These are phyloP conservation scores for Acrossocheilus wenchowensis DNA, from an alignment of 2,797 vertebrate genomes.

Conservation along the genomic window DNA sequence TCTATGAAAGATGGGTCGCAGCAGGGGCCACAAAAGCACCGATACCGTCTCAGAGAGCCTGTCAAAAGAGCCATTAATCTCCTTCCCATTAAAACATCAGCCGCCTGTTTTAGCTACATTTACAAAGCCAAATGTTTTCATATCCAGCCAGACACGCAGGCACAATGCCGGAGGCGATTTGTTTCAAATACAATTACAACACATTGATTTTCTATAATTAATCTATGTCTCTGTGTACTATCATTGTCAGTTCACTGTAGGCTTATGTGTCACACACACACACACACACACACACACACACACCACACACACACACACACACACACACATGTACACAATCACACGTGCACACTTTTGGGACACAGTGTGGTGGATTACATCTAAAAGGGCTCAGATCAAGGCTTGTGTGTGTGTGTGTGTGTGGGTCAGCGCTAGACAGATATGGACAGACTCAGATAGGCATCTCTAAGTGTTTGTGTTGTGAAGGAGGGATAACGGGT, in stretches of 20 bases:
- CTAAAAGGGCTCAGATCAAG: slow-evolving; percentile 22
- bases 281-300: slow-evolving; percentile 27
- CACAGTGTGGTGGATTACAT: slow-evolving; percentile 65
- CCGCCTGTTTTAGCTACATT: slow-evolving; percentile 62
- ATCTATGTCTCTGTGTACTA: slow-evolving; percentile 78
- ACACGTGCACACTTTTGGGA: slow-evolving; percentile 53
- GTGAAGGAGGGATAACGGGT: slow-evolving; percentile 63
- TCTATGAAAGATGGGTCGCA: slow-evolving; percentile 29
- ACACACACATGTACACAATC: slow-evolving; percentile 34
- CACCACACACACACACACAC: slow-evolving; percentile 43
- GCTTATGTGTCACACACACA: slow-evolving; percentile 67
- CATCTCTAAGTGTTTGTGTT: slow-evolving; percentile 76
- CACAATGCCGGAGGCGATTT: slow-evolving; percentile 54
- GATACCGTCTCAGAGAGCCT: slow-evolving; percentile 43
- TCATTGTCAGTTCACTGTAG: slow-evolving; percentile 77
- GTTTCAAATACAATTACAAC: slow-evolving; percentile 78
- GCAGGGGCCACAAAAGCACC: slow-evolving; percentile 35
- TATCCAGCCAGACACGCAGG: slow-evolving; percentile 42
- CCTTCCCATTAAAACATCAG: slow-evolving; percentile 62
- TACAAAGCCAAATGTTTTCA: slow-evolving; percentile 68
- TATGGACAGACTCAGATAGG: slow-evolving; percentile 47
- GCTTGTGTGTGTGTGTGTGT: slow-evolving; percentile 59
- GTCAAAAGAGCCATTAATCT: slow-evolving; percentile 65
- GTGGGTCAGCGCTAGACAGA: slow-evolving; percentile 44
- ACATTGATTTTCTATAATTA: slow-evolving; percentile 80